Base-by-base conservation (phyloP, 1,140 invertebrate genomes). In the Probaryconus sp. region DNA sequence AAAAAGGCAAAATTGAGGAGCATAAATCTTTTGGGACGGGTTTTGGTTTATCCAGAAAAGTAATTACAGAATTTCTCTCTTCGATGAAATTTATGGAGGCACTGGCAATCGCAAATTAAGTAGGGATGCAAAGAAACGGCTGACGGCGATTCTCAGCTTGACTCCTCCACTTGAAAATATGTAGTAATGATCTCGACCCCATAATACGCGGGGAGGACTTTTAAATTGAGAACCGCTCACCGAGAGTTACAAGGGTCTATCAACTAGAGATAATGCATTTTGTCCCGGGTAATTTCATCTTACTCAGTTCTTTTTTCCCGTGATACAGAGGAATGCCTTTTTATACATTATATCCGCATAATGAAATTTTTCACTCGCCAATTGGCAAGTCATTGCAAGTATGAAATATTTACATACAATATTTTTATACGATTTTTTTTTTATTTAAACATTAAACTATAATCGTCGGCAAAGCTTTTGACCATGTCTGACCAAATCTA, bases 31-130 rank as follows among this genome's bases (percentile, higher is more conserved):
- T 20, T 20, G 17, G 16, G 14, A 51, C 35, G 26, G 51, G 40
- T n/a, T 50, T 56, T 70, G 51, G 42, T 24, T 14, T 14, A 30
- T 45, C 55, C 42, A 77, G 77, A 81, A 83, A 85, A 83, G 83
- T 86, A 86, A 85, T 84, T 85, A 85, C 83, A 83, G 81, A 84
- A 86, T 85, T 84, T n/a, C n/a, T n/a, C n/a, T 84, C 81, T 83
- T 84, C 77, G 83, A 86, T 84, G 83, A 84, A 83, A 85, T 84
- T 84, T 83, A 82, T 81, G 80, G 78, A 30, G 31, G 35, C 45
- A 26, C 48, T 42, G 48, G 75, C 69, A 79, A 83, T 84, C 74
- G 78, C 55, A 56, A 82, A 80, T 79, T 81, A 73, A 79, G 69
- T 63, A 77, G 53, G 56, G 53, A 70, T 61, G 70, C 35, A 64